Evolutionary conservation across 2,797 vertebrate genomes (phyloP), one percentile per base, ranked within the genome.

Genomic region (Chelonia mydas): DNA sequence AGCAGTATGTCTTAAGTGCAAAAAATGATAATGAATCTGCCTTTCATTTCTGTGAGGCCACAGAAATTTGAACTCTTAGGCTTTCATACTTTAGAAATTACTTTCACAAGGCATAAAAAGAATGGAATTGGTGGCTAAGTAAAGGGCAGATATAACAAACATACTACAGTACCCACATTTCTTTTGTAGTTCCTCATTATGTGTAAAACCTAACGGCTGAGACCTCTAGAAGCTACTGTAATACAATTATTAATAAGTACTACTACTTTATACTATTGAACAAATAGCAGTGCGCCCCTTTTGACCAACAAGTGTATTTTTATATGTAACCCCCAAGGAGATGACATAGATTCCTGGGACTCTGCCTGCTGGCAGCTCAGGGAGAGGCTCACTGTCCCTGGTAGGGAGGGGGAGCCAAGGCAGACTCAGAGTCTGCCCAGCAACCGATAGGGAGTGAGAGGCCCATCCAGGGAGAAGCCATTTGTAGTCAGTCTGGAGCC

Each of bases 261-360:
- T 91, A 96, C 76, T 74, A 86, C 90, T 93, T 97, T 93, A 90
- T 74, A 31, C 41, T 87, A 53, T 84, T 95, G 85, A 95, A 87
- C 50, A 97, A 97, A 96, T 95, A 96, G 19, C 94, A 96, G 53
- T 61, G 89, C 3, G n/a, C 94, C 95, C 76, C 91, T 94, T 49
- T 85, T 95, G 95, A 97, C 86, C 95, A 96, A 93, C 53, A 81
- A 19, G 28, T 89, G 88, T 57, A 94, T 94, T 93, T 96, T 92
- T 92, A 86, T 41, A 5, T 5, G 5, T 41, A 41, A 41, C 41
- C 41, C 41, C 41, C 41, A 41, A 41, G 41, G 41, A 41, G 41
- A 41, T 41, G 41, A 41, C 41, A 41, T 41, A 41, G 41, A 41
- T 41, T 41, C 41, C 41, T 41, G 41, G 41, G 41, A 41, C 41